Evolutionary conservation across 2,888 invertebrate species (phyloP), one percentile per base, ranked within the genome.

Genomic region (Spodoptera picta): DNA sequence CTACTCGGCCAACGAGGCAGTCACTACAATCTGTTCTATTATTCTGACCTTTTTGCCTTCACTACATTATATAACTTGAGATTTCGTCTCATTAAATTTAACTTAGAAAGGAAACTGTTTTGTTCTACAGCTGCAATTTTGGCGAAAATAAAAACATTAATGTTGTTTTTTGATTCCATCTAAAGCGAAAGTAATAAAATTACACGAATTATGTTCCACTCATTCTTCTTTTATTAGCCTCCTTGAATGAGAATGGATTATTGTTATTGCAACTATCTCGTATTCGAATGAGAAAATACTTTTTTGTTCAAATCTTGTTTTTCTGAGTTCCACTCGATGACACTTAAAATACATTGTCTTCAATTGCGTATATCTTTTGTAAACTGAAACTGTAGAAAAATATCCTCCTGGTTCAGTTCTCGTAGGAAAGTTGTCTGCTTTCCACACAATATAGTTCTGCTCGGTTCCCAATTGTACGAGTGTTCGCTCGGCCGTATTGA

Each of bases 361-460:
- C 27, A 27, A 27, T 27, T 27, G 36, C 4, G 36, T 36, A 19
- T 31, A 31, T 46, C 27, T 19, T 2, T 12, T 19, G 44, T 42
- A 57, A 57, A 57, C 41, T 49, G 43, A 44, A 50, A 50, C 12
- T 9, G 14, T 5, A 36, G 1, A 1, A 23, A 41, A 46, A 27
- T 31, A 43, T 5, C 19, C 5, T n/a, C 46, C 44, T 36, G 44
- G 50, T 0, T 44, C 24, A 41, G 53, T 31, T 46, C 9, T 3
- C 27, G 55, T 64, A 60, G 12, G 27, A 58, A 65, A 77, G 60
- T 69, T 65, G 66, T 73, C 61, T 27, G 63, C 27, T 60, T 60
- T 68, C 65, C 48, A 51, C 63, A 76, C 74, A 69, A 69, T 67
- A 60, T 61, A 65, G 43, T 73, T 62, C 57, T 63, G 53, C 50